Base-by-base conservation (phyloP, 2,888 invertebrate genomes). In the Pedicia rivosa region DNA sequence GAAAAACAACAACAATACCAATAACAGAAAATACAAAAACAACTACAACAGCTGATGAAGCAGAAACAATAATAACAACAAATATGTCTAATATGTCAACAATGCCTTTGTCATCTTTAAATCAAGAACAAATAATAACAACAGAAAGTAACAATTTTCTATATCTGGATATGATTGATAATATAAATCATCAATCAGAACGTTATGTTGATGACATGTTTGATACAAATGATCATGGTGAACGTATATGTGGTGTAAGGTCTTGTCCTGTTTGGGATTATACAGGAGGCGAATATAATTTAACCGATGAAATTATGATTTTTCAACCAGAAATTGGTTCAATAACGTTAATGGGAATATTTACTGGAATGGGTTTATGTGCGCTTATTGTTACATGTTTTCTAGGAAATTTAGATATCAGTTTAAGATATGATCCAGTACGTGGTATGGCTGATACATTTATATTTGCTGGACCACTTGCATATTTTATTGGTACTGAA, bases 401-500 rank as follows among this genome's bases (percentile, higher is more conserved):
- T 57, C 34, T 59, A 65, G 46, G 71, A 66, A 47, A 68, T 62
- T 46, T 51, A 25, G 48, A 51, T 32, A 45, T 46, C 14, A 48
- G 50, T 2, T 49, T 52, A 24, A 48, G 60, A 2, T 49, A 69
- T 65, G 52, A 64, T 62, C 48, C 68, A 64, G 47, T 69, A 61
- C 53, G 69, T 66, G 53, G 59, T 13, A 49, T 58, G 19, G 52
- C 52, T 5, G 61, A 61, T 22, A 61, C 58, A 2, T 42, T 82
- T 25, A 66, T 78, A 46, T 68, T 82, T 25, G 77, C 78, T 2
- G 74, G 77, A 0, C 83, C 84, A 0, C 66, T 84, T 58, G 78
- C 80, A 4, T 65, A 82, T 28, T 86, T 83, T 50, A 81, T 84
- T 44, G 84, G 84, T 42, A 67, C 83, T 40, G 83, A 84, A 56